phyloP scores from a whole-genome alignment of 1,140 invertebrate genomes.

The Drosophila erecta region DNA sequence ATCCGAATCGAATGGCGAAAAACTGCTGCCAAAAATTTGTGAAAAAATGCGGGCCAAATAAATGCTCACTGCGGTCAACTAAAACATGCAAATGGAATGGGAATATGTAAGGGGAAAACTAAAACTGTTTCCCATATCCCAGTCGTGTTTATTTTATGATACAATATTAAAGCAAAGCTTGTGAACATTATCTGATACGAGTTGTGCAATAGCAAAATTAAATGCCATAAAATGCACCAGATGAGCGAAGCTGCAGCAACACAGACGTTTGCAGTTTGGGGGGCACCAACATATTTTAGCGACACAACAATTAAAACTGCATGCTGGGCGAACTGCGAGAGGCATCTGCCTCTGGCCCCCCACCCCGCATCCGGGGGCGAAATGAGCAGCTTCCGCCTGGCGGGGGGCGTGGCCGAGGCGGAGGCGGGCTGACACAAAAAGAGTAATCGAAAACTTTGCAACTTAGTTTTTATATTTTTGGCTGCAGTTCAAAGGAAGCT shows the following conservation, averaged over 20 bases:
- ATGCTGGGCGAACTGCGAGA: constrained; percentile 61
- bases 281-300: constrained; percentile 59
- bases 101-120: constrained; percentile 7
- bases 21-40: constrained; percentile 23
- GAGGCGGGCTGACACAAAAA: neutral
- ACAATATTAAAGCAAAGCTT: constrained; percentile 47
- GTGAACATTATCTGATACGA: constrained; percentile 9
- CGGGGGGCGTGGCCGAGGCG: neutral
- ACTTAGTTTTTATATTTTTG: neutral
- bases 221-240: constrained; percentile 67
- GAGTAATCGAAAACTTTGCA: neutral
- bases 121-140: constrained; percentile 5
- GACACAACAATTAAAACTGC: constrained; percentile 74
- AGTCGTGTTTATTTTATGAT: constrained; percentile 56
- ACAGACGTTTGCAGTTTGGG: constrained; percentile 22
- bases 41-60: constrained; percentile 33
- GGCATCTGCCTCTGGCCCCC: constrained; percentile 17
- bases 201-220: constrained; percentile 50
- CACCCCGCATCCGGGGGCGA: constrained; percentile 31
- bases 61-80: constrained; percentile 42
- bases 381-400: constrained; percentile 65
- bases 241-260: neutral
- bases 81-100: constrained; percentile 20
- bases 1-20: constrained; percentile 22
- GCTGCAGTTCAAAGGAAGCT: too few relatives aligned